Conservation (phyloP, 2,113 vertebrate genomes). For the Cervus canadensis region DNA sequence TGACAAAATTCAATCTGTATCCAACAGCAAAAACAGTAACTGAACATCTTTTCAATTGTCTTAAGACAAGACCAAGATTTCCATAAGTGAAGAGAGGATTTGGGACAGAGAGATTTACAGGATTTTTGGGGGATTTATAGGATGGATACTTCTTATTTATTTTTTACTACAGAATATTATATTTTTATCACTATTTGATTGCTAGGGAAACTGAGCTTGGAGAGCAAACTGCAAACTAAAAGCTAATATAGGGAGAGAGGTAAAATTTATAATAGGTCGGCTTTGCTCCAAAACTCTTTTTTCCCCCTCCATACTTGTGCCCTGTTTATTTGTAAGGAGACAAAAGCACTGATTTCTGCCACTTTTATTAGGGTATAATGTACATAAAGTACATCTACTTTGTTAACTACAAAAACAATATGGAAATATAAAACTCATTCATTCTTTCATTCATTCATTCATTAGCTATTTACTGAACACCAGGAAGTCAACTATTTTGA, state of each 20-base stretch:
- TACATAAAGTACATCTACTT: not conserved
- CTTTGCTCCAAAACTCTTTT: not conserved
- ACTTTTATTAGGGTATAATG: not conserved
- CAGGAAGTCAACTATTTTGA: not conserved
- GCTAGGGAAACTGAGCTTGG: not conserved
- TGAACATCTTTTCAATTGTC: not conserved
- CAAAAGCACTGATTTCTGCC: not conserved
- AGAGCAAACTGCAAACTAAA: not conserved
- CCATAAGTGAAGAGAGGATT: not conserved
- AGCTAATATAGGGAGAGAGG: not conserved
- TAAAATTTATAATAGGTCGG: not conserved
- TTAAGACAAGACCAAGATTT: not conserved
- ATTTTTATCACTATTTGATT: not conserved
- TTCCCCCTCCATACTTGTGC: not conserved
- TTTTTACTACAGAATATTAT: not conserved
- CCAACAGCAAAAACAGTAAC: not conserved
- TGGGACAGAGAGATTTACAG: accelerated
- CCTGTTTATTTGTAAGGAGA: not conserved
- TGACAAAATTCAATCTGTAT: not conserved
- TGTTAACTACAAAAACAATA: not conserved
- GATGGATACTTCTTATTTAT: not conserved
- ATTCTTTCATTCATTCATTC: not conserved
- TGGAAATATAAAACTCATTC: not conserved
- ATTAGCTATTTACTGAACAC: not conserved
- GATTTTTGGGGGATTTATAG: not conserved